Base-by-base conservation (phyloP, 2,888 invertebrate genomes). In the Melanostoma scalare region DNA sequence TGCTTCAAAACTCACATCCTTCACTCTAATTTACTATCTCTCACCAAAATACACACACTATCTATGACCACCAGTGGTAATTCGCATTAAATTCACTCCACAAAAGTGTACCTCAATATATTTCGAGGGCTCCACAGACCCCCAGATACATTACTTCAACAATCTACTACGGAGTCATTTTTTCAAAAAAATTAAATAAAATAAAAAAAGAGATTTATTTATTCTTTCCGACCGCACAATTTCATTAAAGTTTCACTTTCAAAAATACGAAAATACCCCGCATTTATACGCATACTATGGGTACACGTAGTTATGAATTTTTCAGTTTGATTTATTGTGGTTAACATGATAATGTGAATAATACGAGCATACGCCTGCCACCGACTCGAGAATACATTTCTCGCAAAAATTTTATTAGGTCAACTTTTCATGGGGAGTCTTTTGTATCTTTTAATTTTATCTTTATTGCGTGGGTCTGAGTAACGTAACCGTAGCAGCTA, bases 291-390 rank as follows among this genome's bases (percentile, higher is more conserved):
- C 20, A 20, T 20, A 20, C 20, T 20, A 20, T 20, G 20, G 20
- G 20, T 20, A 20, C 20, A 20, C 20, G 20, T 35, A 58, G 58
- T 55, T 75, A 69, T 58, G 79, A 65, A 72, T 76, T 71, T 71
- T 75, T 76, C 76, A 53, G 58, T 60, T 71, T 81, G 76, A 81
- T 71, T 81, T 76, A 76, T 67, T 71, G 44, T 63, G 6, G 1
- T 50, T 20, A 65, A 69, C 74, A 73, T 42, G 42, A 61, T 63
- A 74, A 69, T 44, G 50, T 65, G 63, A 50, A 63, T 50, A 38
- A 20, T 20, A 46, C 20, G 10, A 46, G 33, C 10, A 10, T n/a
- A 63, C 48, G 20, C 20, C 20, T 20, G 20, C 20, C 20, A 20
- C 20, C 20, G 20, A 36, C 42, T 31, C 0, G n/a, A 5, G 35